Evolutionary conservation across 30 jellyfish, hydroid and myxozoan species (phyloP), one percentile per base, ranked within the genome.

Genomic region (Chironex yamaguchii): DNA sequence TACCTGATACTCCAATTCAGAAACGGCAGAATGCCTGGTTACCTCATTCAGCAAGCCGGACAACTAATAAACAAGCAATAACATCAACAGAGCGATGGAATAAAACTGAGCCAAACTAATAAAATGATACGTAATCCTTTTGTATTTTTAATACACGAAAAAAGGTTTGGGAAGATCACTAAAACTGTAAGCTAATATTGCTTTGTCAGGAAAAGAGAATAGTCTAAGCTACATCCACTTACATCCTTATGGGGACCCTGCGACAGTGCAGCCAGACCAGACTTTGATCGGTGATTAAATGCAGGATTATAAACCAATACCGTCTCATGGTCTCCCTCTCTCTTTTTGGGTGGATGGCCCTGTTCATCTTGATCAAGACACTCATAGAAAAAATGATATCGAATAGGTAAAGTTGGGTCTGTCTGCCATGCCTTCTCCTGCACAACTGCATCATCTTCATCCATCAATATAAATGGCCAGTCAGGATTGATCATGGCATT

Each of bases 391-490:
- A 94, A 79, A 71, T 94, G 99, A 67, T 94, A 88, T 27, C 96
- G 24, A 29, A 94, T 36, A 22, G 99, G 99, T 26, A 82, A 64
- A 62, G 88, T 92, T 4, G 96, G 97, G 20, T 81, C 48, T 21
- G 71, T 73, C 49, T 89, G 62, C 95, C 96, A 88, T 30, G 82
- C 96, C 48, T 64, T 82, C 35, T 81, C 95, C 1, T 31, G 17
- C 9, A 17, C 9, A 42, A 17, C 58, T n/a, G 63, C 88, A n/a
- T 32, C 34, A 27, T 81, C 99, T 1, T 36, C 83, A 1, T 82
- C 87, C n/a, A 81, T 58, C 6, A 71, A 90, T 4, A 87, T 62
- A 69, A 54, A 84, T 0, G 97, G 99, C 99, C 99, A 94, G 68
- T 87, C 92, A 9, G 99, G 99, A 36, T 86, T 87, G 33, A 94